Evolutionary conservation across 1,140 invertebrate species (phyloP), one percentile per base, ranked within the genome.

Genomic region (Tetramorium alpestre): DNA sequence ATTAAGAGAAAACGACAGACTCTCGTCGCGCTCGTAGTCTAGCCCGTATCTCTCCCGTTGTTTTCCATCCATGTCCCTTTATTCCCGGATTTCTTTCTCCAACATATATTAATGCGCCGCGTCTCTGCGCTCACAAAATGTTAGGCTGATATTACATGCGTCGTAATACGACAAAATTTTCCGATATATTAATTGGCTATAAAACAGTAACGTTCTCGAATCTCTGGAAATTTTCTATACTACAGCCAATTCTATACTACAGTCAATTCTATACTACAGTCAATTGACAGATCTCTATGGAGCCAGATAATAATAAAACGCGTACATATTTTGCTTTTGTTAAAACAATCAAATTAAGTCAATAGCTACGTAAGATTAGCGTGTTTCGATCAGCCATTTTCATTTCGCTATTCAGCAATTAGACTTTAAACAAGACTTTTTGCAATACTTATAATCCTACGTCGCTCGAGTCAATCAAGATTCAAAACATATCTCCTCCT

Each of bases 1-100:
- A 94, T 94, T 94, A 94, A 94, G 93, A 94, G 91, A 92, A 89
- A 90, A 91, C 89, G 91, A 91, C 90, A 76, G 77, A 89, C 86
- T 73, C 62, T 81, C 80, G 86, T 82, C 51, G 70, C 56, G 41
- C 33, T 33, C 58, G 38, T 84, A 84, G 58, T 54, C 86, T 49
- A 64, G 47, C 58, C 64, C 85, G 18, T 69, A 54, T 65, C 25
- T 72, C 51, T 86, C 33, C 33, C 54, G 28, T 73, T 84, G 25
- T 75, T 84, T 62, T 75, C 51, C n/a, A 73, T 75, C 25, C 25
- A 25, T 13, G 25, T 58, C 2, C 80, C 13, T 38, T 84, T 60
- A 82, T 75, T 54, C 22, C 33, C 47, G 56, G 16, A 44, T 77
- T 62, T 25, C 33, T 69, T 56, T 60, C 25, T 58, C 13, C 18